Base-by-base conservation (phyloP, 2,888 invertebrate species). In the Diploptera punctata region DNA sequence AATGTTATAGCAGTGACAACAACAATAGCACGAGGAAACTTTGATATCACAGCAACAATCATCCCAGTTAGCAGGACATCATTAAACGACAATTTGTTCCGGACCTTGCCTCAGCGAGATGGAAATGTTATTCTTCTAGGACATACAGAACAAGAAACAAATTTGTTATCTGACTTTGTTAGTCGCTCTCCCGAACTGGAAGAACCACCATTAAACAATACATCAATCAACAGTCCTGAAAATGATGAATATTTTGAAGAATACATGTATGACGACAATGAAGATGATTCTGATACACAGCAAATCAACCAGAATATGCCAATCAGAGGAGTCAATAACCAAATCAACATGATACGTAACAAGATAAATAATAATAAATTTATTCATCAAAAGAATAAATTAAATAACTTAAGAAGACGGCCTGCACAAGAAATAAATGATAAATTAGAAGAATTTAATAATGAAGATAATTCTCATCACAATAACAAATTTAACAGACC, bases 1-100 rank as follows among this genome's bases (percentile, higher is more conserved):
- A 65, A 65, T 65, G 47, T 65, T 29, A 47, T 47, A 26, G 47
- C 47, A n/a, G 18, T 65, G 18, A 44, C 65, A 44, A 43, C 65
- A 47, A 65, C 43, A 5, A 26, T 47, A 21, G 44, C 65, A 16
- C 21, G 16, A 44, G 65, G 65, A 26, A 44, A 65, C 44, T 65
- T 65, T 47, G 65, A 65, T 43, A 16, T 65, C 7, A 26, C 21
- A n/a, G 65, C 29, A 3, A 65, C 44, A 9, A 13, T 65, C 9
- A 26, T 18, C 3, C 44, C 26, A 65, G 2, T 16, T 7, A 65
- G 47, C n/a, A 18, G 10, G 1, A 65, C 44, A 3, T 9, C n/a
- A 43, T 3, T 0, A 13, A 21, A 19, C 43, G 21, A 24, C n/a
- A n/a, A n/a, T 9, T 1, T 16, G 43, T 7, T 16, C 10, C 2